A percentile compares a stretch with the other conserved stretches of the same genome.
phyloP scores from a whole-genome alignment of 2,888 invertebrate species.

The Ametastegia equiseti region DNA sequence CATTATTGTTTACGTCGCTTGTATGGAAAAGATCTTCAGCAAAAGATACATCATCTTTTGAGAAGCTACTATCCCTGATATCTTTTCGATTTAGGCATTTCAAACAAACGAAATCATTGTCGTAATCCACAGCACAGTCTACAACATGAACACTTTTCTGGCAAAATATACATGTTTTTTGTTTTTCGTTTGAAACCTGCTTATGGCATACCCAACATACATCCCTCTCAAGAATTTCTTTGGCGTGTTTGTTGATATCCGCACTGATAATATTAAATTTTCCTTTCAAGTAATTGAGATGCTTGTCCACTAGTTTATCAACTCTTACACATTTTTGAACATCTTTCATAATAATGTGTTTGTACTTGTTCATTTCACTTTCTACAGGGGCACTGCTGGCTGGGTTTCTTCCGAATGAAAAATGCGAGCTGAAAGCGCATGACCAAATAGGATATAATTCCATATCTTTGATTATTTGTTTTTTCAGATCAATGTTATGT shows the following conservation, averaged over 20 bases:
- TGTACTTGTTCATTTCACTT: conserved; percentile 7
- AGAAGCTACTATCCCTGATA: not conserved
- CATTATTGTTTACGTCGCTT: not conserved
- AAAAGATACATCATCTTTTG: not conserved
- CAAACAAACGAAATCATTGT: not conserved
- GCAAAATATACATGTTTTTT: not conserved
- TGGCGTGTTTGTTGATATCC: conserved; percentile 13
- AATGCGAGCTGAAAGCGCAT: conserved; percentile 7
- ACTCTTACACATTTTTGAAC: conserved; percentile 7
- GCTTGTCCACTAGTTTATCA: conserved; percentile 4
- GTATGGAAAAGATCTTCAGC: not conserved
- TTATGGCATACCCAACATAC: not conserved
- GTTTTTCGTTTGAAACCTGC: not conserved
- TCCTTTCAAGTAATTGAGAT: not conserved
- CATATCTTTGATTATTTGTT: conserved; percentile 11
- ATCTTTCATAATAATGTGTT: conserved; percentile 16
- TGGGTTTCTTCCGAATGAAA: conserved; percentile 9
- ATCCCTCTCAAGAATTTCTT: not conserved
- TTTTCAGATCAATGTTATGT: conserved; percentile 5
- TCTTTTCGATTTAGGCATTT: not conserved
- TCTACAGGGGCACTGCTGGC: conserved; percentile 12
- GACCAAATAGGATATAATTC: conserved; percentile 23
- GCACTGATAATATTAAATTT: conserved; percentile 13
- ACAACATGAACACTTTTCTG: not conserved
- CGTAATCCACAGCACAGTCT: not conserved